Evolutionary conservation across 1,140 invertebrate genomes (phyloP), one percentile per base, ranked within the genome.

Genomic region (Bradysia coprophila): DNA sequence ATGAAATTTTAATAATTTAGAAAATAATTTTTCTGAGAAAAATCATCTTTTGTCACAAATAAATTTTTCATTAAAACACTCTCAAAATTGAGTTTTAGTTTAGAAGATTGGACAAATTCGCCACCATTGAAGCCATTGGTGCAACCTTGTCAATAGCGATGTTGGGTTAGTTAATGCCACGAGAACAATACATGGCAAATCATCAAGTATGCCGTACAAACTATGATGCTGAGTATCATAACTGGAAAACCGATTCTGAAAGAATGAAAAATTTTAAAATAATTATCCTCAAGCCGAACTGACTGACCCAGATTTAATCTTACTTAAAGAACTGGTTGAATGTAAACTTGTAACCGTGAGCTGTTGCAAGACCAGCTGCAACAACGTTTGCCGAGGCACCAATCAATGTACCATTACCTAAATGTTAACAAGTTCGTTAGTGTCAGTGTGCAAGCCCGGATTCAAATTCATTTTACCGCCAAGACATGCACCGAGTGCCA

Each of bases 341-440:
- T 13, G 73, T 73, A 51, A 87, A 80, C 50, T 69, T 67, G 52
- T 85, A 83, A 23, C 83, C 83, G 59, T 86, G 81, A 51, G 85
- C 81, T 51, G 85, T 81, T 11, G 81, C 80, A 42, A 86, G 75
- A 8, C 83, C 81, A 40, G 81, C 81, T 57, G 79, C 83, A n/a
- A 87, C 78, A 24, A 86, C 77, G 61, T 87, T 87, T 5, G 81
- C 78, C 3, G 80, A 83, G 21, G 82, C 78, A 44, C 81, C 82
- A 61, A 86, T 82, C 11, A 87, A 57, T 22, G 81, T 84, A 39
- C 81, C 81, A 61, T 86, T 83, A 34, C 78, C 77, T 79, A 47
- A 43, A 65, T 21, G 19, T 38, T 21, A 31, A 31, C 21, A 21
- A 5, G 21, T 13, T 38, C 38, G 20, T 16, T n/a, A 11, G 0